These are phyloP conservation scores for Cyclophora punctaria DNA, from an alignment of 2,888 invertebrate species.

Conservation along the genomic window DNA sequence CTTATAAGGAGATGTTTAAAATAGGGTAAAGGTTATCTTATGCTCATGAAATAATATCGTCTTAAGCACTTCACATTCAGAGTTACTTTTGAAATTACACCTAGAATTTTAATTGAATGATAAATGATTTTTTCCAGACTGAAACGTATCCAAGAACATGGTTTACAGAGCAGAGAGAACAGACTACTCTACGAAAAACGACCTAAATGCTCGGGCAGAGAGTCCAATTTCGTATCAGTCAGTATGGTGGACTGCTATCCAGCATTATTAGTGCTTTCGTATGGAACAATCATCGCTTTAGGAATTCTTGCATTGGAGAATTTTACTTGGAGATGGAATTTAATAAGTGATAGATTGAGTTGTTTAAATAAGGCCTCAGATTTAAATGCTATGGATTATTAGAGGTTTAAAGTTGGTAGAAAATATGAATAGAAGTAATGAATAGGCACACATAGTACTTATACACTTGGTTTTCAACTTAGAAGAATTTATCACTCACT, in stretches of 20 bases:
- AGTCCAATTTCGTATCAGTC: slow-evolving; percentile 78
- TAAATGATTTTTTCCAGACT: slow-evolving; percentile 37
- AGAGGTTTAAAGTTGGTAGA: too few relatives aligned
- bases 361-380: slow-evolving; percentile 6
- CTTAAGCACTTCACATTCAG: too few relatives aligned
- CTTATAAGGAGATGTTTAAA: slow-evolving; percentile 77
- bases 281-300: slow-evolving; percentile 43
- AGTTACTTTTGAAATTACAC: too few relatives aligned
- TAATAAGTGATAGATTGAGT: slow-evolving; percentile 21
- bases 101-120: too few relatives aligned
- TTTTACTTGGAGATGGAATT: slow-evolving; percentile 27
- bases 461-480: too few relatives aligned
- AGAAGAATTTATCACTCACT: too few relatives aligned
- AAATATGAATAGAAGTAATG: too few relatives aligned
- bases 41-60: too few relatives aligned
- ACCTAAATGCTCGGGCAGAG: slow-evolving; percentile 77
- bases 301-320: slow-evolving; percentile 39
- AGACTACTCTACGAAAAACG: slow-evolving; percentile 76
- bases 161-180: slow-evolving; percentile 77
- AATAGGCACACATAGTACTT: too few relatives aligned
- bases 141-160: slow-evolving; percentile 62
- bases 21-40: slow-evolving; percentile 62
- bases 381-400: too few relatives aligned
- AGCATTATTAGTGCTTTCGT: slow-evolving; percentile 49
- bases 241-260: slow-evolving; percentile 78